Conservation (phyloP, 1,140 invertebrate genomes). For the Cyphomyrmex costatus region DNA sequence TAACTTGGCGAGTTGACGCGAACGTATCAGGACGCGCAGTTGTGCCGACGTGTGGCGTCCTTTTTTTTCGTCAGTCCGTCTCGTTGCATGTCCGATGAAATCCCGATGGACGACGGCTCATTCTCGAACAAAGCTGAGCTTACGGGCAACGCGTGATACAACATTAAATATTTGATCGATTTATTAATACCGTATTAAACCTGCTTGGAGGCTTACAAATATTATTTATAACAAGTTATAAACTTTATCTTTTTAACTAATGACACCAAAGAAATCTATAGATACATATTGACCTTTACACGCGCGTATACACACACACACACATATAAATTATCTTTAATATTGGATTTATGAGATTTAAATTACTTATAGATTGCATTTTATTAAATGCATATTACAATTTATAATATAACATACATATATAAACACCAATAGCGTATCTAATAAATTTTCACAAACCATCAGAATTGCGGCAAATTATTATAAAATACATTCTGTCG, state of each 20-base stretch:
- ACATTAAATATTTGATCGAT: slow-evolving; percentile 14
- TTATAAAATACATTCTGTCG: background rate
- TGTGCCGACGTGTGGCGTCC: background rate
- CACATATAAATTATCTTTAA: background rate
- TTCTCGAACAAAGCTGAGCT: background rate
- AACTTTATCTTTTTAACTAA: background rate
- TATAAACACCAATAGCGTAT: background rate
- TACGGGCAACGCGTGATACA: background rate
- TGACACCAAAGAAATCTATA: background rate
- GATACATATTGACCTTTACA: background rate
- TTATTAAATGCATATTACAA: slow-evolving; percentile 23
- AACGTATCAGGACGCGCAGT: slow-evolving; percentile 15
- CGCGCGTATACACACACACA: too few species aligned
- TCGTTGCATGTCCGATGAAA: slow-evolving; percentile 73
- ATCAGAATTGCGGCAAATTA: background rate
- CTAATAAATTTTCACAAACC: slow-evolving; percentile 29
- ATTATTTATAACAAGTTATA: background rate
- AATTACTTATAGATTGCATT: background rate
- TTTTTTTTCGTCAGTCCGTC: slow-evolving; percentile 43
- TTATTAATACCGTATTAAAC: slow-evolving; percentile 10
- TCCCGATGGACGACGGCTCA: slow-evolving; percentile 67
- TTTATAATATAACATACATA: slow-evolving; percentile 23
- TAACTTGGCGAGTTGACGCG: slow-evolving; percentile 19
- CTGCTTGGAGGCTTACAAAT: background rate
- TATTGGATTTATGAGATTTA: background rate